Base-by-base conservation (phyloP, 2,113 vertebrate species). In the Pleuronectes platessa region DNA sequence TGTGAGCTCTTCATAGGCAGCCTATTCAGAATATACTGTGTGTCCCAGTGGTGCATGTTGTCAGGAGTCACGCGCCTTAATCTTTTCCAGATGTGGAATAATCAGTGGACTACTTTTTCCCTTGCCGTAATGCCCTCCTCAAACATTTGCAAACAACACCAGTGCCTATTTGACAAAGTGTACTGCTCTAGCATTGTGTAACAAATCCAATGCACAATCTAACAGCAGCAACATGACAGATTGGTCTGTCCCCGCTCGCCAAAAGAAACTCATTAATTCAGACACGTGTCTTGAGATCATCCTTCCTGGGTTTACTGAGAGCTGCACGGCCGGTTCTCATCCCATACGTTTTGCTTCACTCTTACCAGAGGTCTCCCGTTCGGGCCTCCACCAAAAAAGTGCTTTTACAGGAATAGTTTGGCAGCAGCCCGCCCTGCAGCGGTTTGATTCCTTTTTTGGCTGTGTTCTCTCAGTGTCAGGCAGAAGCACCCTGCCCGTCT, bases 381-480 rank as follows among this genome's bases (percentile, higher is more conserved):
- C 68, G 24, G 71, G 72, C 71, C 77, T 87, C 71, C 62, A 82
- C 74, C 74, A 74, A 89, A 92, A 81, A 78, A 79, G 67, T 37
- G 62, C 89, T 90, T 94, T 94, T 93, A 92, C 90, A 92, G 92
- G 93, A 94, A 94, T 90, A 91, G 84, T 93, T 92, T 94, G 93
- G 92, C 92, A 91, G 86, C 85, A 71, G n/a, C 54, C n/a, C 54
- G 24, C 87, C 84, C 74, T 2, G 67, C 77, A 76, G 87, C 76
- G 8, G 79, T 90, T 92, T 92, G 69, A 87, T 91, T 93, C 94
- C 94, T 94, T 94, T 93, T 95, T 94, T 94, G 94, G 94, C 91
- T 71, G 85, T 93, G 92, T 90, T 93, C 78, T 90, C 51, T 14
- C 18, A 54, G 51, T 15, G 20, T 75, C 76, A 76, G 83, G 79